Percentiles rank a stretch among this genome's conserved stretches.
Evolutionary conservation across 1,140 invertebrate species (phyloP).

Genomic region (Macrocentrus cingulum): DNA sequence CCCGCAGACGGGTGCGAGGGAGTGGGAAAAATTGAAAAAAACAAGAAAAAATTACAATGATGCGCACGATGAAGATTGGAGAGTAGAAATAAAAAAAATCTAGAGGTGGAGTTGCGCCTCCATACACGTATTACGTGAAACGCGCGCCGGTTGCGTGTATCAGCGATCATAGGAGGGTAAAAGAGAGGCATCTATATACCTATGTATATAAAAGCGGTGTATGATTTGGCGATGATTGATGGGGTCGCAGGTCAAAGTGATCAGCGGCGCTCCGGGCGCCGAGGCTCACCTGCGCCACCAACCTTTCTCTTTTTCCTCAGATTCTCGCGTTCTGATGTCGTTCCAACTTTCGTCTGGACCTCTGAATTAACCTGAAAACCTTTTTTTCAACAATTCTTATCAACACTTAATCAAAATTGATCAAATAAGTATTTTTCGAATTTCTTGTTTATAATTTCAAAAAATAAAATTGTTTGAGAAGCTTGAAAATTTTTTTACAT

Average conservation of each 20-base stretch:
- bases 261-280: constrained; percentile 55
- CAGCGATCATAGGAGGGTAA: constrained; percentile 19
- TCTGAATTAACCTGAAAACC: too few relatives aligned
- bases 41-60: background rate
- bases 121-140: constrained; percentile 45
- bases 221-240: constrained; percentile 59
- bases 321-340: too few relatives aligned
- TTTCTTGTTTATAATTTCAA: too few relatives aligned
- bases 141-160: constrained; percentile 50
- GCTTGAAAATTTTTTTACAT: too few relatives aligned
- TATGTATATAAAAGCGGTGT: too few relatives aligned
- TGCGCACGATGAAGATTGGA: constrained; percentile 1
- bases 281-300: constrained; percentile 42
- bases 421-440: too few relatives aligned
- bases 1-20: constrained; percentile 26
- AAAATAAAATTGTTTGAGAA: too few relatives aligned
- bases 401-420: too few relatives aligned
- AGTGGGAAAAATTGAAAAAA: constrained; percentile 6
- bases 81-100: background rate
- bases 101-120: constrained; percentile 15
- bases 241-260: constrained; percentile 55
- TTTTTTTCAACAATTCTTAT: too few relatives aligned
- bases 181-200: constrained; percentile 20
- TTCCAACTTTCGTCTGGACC: too few relatives aligned
- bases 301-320: too few relatives aligned